Evolutionary conservation across 2,113 vertebrate species (phyloP).

Genomic region (Vulpes lagopus): DNA sequence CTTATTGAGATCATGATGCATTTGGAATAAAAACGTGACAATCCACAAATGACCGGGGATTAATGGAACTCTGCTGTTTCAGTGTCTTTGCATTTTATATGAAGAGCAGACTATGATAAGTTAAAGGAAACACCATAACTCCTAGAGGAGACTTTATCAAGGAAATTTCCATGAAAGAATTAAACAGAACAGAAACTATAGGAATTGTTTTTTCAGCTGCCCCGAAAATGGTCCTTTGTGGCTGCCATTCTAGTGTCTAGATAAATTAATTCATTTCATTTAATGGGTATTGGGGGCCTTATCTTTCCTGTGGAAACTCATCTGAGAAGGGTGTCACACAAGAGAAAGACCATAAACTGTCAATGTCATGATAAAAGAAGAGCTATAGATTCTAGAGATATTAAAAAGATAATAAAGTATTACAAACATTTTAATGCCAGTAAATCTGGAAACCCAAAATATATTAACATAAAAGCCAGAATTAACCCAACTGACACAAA

Average conservation of each 20-base stretch:
- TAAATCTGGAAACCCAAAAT: slow-evolving; percentile 34
- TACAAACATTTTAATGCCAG: not conserved
- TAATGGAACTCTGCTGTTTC: not conserved
- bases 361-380: not conserved
- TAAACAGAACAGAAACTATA: not conserved
- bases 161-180: not conserved
- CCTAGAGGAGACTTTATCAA: not conserved
- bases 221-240: not conserved
- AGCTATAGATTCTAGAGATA: not conserved
- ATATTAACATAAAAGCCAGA: slow-evolving; percentile 37
- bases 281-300: not conserved
- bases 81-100: not conserved
- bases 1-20: not conserved
- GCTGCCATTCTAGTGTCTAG: not conserved
- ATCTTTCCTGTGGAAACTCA: slow-evolving; percentile 5
- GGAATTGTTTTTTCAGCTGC: not conserved
- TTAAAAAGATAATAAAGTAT: slow-evolving; percentile 27
- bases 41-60: not conserved
- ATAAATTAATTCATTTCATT: not conserved
- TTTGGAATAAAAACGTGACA: not conserved
- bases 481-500: not conserved
- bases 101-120: not conserved
- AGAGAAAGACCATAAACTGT: not conserved
- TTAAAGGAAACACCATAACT: not conserved
- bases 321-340: not conserved